A percentile compares a stretch with the other conserved stretches of the same genome.
phyloP scores from a whole-genome alignment of 2,888 invertebrate species.

The Chydorus sphaericus region DNA sequence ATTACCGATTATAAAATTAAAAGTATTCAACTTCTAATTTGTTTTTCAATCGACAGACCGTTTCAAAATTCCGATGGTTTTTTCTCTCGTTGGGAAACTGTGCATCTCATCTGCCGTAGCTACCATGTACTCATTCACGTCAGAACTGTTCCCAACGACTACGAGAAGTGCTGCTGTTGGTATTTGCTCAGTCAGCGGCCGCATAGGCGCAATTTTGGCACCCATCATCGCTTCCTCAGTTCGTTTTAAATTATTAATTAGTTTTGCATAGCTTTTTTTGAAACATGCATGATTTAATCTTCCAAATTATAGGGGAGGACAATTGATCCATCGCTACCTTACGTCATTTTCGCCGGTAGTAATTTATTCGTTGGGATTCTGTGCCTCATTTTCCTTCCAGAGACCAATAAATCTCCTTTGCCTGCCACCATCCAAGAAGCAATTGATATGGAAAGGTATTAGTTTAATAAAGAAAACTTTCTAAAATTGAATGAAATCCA shows the following conservation, averaged over 20 bases:
- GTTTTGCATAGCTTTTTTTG: too few relatives aligned
- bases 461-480: too few relatives aligned
- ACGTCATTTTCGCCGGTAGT: constrained; percentile 1
- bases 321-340: constrained; percentile 5
- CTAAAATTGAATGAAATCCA: too few relatives aligned
- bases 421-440: constrained; percentile 12
- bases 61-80: too few relatives aligned
- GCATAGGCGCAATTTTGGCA: constrained; percentile 42
- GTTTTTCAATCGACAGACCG: too few relatives aligned
- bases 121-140: constrained; percentile 30
- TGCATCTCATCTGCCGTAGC: neutral
- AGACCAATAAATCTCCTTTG: neutral
- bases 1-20: too few relatives aligned
- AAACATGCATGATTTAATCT: too few relatives aligned
- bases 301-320: neutral
- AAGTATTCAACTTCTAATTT: too few relatives aligned
- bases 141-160: constrained; percentile 43
- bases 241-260: too few relatives aligned
- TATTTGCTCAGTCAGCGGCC: constrained; percentile 39
- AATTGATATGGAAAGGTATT: constrained; percentile 11
- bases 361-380: neutral
- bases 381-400: constrained; percentile 5
- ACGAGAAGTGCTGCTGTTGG: constrained; percentile 42
- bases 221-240: constrained; percentile 37
- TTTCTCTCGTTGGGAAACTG: constrained; percentile 10